Percentiles rank a stretch among this genome's conserved stretches.
phyloP scores from a whole-genome alignment of 2,113 vertebrate species.

The Desmodus rotundus region DNA sequence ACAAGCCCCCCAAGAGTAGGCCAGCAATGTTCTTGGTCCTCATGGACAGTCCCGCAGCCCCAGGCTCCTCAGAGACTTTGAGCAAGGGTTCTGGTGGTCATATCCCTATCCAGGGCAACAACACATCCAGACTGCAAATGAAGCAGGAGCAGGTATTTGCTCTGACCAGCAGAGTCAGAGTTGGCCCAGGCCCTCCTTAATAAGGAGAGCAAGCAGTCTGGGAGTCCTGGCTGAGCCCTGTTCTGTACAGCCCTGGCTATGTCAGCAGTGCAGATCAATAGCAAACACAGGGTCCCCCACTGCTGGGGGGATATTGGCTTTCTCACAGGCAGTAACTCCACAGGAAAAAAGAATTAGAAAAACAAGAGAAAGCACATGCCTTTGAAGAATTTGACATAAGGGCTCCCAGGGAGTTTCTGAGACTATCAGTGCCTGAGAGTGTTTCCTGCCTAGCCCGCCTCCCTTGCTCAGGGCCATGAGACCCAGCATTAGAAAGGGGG shows the following conservation, averaged over 20 bases:
- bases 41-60: background rate
- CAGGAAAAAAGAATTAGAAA: conserved; percentile 26
- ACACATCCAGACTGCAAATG: background rate
- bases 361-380: background rate
- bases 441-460: background rate
- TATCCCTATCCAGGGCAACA: background rate
- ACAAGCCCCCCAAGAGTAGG: background rate
- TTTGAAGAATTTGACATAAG: background rate
- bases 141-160: background rate
- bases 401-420: background rate
- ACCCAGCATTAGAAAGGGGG: background rate
- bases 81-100: background rate
- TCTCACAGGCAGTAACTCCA: background rate
- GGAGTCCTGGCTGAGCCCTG: background rate
- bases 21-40: background rate
- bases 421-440: background rate
- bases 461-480: background rate
- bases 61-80: background rate
- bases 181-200: background rate
- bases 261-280: background rate
- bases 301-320: background rate
- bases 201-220: background rate
- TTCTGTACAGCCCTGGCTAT: background rate
- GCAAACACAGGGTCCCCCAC: background rate
- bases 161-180: background rate